Evolutionary conservation across 2,797 vertebrate genomes (phyloP).

Genomic region (Caiman crocodilus): DNA sequence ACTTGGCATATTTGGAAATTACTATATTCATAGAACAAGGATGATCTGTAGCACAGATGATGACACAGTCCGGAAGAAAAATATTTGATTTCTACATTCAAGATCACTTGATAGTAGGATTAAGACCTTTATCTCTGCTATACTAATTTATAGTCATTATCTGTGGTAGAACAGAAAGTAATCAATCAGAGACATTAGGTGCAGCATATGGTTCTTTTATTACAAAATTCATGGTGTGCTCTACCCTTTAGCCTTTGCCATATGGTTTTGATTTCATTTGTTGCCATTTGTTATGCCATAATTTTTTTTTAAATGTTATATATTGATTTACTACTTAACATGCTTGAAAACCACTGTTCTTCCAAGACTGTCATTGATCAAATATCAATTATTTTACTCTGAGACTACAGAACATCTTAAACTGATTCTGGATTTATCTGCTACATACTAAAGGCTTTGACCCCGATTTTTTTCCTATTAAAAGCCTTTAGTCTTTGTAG

Average conservation of each 20-base stretch:
- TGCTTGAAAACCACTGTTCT: slow-evolving; percentile 21
- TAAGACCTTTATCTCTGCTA: slow-evolving; percentile 24
- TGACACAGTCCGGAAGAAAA: slow-evolving; percentile 1
- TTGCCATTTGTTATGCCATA: slow-evolving; percentile 59
- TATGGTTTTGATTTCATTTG: slow-evolving; percentile 69
- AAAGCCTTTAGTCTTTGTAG: slow-evolving; percentile 63
- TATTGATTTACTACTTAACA: slow-evolving; percentile 57
- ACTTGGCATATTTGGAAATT: not conserved
- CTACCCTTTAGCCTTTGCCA: slow-evolving; percentile 59
- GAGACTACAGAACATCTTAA: slow-evolving; percentile 29
- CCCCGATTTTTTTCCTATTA: slow-evolving; percentile 62
- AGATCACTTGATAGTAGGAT: slow-evolving; percentile 21
- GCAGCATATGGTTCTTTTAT: slow-evolving; percentile 52
- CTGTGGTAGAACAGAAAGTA: slow-evolving; percentile 52
- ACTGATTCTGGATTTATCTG: slow-evolving; percentile 48
- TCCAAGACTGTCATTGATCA: slow-evolving; percentile 29
- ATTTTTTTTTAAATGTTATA: slow-evolving; percentile 35
- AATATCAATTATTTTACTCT: slow-evolving; percentile 36
- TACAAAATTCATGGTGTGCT: slow-evolving; percentile 62
- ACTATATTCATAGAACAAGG: not conserved
- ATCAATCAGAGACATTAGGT: slow-evolving; percentile 53
- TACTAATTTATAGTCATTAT: slow-evolving; percentile 54
- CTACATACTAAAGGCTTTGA: slow-evolving; percentile 37
- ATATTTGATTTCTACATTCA: not conserved
- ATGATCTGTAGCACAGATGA: not conserved